Conservation (phyloP, 1,140 invertebrate species). For the Goniozus legneri region DNA sequence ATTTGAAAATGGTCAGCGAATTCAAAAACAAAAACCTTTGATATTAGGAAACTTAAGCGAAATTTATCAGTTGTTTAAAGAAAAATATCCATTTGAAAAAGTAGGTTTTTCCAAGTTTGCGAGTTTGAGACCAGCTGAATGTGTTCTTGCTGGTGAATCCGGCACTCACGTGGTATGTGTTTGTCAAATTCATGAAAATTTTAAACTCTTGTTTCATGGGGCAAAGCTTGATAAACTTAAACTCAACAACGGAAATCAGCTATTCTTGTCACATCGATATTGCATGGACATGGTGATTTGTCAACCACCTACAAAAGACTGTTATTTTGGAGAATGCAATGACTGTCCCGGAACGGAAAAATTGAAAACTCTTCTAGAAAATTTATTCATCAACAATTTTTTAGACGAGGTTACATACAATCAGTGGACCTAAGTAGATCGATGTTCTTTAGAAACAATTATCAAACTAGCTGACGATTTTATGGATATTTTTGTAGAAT, state of each 20-base stretch:
- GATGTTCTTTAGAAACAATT: constrained; percentile 13
- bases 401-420: constrained; percentile 14
- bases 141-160: constrained; percentile 20
- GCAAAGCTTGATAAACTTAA: constrained; percentile 11
- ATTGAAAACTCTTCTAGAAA: constrained; percentile 6
- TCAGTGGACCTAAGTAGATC: constrained; percentile 16
- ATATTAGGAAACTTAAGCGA: constrained; percentile 12
- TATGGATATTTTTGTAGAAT: constrained; percentile 14
- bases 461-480: constrained; percentile 15
- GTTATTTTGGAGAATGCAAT: constrained; percentile 11
- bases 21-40: constrained; percentile 17
- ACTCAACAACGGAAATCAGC: constrained; percentile 11
- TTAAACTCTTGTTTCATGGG: constrained; percentile 17
- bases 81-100: constrained; percentile 13
- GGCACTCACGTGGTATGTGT: constrained; percentile 19
- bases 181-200: constrained; percentile 20
- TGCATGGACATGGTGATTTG: constrained; percentile 13
- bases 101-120: constrained; percentile 18
- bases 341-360: constrained; percentile 7
- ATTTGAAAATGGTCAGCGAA: constrained; percentile 12
- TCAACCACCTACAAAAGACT: constrained; percentile 11
- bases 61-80: constrained; percentile 7
- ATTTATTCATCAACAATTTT: constrained; percentile 9
- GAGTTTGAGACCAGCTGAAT: constrained; percentile 18
- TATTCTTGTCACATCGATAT: constrained; percentile 12